Evolutionary conservation across 2,113 vertebrate species (phyloP), one percentile per base, ranked within the genome.

Genomic region (Cavia aperea): DNA sequence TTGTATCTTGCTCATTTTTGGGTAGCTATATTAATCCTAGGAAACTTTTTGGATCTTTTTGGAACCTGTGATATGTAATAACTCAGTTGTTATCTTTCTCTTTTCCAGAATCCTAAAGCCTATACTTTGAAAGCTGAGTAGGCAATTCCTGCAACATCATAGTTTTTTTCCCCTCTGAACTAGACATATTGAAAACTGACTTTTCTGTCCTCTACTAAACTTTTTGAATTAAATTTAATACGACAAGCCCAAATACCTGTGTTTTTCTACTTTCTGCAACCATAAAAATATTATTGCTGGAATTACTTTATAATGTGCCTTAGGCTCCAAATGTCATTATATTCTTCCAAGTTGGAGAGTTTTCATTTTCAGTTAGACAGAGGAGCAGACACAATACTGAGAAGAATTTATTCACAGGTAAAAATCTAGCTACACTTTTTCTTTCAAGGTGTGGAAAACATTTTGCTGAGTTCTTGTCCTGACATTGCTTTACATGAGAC

Each of bases 101-200:
- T 33, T 51, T 92, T 95, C 93, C 63, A 94, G 84, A 92, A 62
- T 24, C 60, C 36, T 31, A 60, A 84, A 89, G 54, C 54, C 46
- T 60, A 15, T 81, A 56, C 19, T 92, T 93, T 81, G 89, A 92
- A 93, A 93, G 87, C 84, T 88, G 72, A 89, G 84, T 65, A 84
- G 90, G 68, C 33, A 82, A 54, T 92, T 88, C 92, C 66, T 62
- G 31, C 18, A 82, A 68, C 65, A 79, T 29, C 54, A 89, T 18
- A 83, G 33, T 68, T 79, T 18, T 54, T 86, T 92, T 93, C 89
- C 89, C 18, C 7, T 86, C 49, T 68, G 29, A 18, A 79, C 54
- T 43, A 88, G 33, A 49, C 93, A 24, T 94, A 73, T 92, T 95
- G 83, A 96, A 97, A 97, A n/a, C 21, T 77, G 78, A 92, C 92